Percentiles rank a stretch among this genome's conserved stretches.
phyloP scores from a whole-genome alignment of 2,888 invertebrate species.

The Polylopha cassiicola region DNA sequence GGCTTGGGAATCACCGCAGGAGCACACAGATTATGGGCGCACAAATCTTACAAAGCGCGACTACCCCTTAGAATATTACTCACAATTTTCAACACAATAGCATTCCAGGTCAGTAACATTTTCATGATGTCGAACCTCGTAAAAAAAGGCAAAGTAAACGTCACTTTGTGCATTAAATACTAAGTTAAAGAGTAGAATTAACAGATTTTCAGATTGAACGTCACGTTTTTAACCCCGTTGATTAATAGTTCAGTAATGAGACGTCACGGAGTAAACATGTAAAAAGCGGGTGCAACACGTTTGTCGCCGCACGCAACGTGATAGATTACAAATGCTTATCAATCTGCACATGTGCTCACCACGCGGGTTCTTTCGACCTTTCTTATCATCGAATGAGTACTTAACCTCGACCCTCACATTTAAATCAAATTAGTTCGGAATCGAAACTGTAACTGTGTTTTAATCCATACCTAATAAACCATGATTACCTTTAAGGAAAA shows the following conservation, averaged over 20 bases:
- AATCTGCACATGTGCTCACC: conserved; percentile 10
- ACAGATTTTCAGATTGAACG: too few relatives aligned
- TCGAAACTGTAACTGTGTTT: too few relatives aligned
- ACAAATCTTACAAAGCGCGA: conserved; percentile 96
- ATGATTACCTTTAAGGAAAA: too few relatives aligned
- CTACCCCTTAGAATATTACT: conserved; percentile 89
- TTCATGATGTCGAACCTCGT: neutral
- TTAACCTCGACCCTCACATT: neutral
- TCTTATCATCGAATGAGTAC: conserved; percentile 5
- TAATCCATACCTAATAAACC: too few relatives aligned
- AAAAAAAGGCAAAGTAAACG: neutral
- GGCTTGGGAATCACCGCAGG: conserved; percentile 98
- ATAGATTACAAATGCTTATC: neutral
- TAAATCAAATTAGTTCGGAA: conserved; percentile 1
- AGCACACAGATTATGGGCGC: conserved; percentile 96
- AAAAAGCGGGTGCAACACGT: too few relatives aligned
- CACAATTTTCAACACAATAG: conserved; percentile 89
- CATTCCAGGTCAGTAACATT: conserved; percentile 87
- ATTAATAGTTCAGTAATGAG: too few relatives aligned
- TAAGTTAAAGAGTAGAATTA: too few relatives aligned
- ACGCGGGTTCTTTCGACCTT: conserved; percentile 2
- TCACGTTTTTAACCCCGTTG: too few relatives aligned
- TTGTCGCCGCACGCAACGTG: too few relatives aligned
- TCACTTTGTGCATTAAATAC: too few relatives aligned
- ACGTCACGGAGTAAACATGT: too few relatives aligned